phyloP scores from a whole-genome alignment of 2,113 vertebrate species.

The Bujurquina vittata region DNA sequence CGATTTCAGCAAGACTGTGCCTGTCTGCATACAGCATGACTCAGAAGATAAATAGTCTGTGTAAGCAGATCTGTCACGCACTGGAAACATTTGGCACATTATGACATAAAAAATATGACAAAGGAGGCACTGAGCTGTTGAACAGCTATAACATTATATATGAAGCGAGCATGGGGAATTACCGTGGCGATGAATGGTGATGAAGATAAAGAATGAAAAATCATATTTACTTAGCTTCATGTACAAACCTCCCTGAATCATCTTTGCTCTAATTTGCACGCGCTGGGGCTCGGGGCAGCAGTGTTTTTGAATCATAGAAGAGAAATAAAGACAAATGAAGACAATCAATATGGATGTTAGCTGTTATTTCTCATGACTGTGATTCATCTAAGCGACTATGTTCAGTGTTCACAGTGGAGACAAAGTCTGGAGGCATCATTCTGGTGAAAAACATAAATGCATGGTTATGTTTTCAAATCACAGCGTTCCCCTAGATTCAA shows the following conservation, averaged over 20 bases:
- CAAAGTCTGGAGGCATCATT: constrained; percentile 23
- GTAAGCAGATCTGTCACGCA: neutral
- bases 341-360: constrained; percentile 5
- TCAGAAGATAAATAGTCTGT: neutral
- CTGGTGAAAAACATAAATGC: constrained; percentile 27
- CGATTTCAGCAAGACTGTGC: neutral
- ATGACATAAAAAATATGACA: neutral
- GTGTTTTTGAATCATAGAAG: constrained; percentile 4
- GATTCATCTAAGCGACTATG: constrained; percentile 8
- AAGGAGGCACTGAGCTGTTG: neutral
- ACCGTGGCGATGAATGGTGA: neutral
- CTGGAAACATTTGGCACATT: neutral
- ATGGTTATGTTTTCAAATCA: constrained; percentile 56
- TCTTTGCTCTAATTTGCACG: neutral
- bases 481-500: constrained; percentile 44
- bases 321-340: constrained; percentile 4
- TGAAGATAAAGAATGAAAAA: neutral
- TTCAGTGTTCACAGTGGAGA: constrained; percentile 20
- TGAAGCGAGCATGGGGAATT: neutral
- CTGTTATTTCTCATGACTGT: constrained; percentile 22
- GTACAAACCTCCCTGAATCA: neutral
- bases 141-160: neutral
- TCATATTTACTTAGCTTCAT: neutral
- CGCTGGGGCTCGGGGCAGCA: neutral
- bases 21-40: neutral